These are phyloP conservation scores for Tolypeutes matacus DNA, from an alignment of 2,797 vertebrate species.

Conservation along the genomic window DNA sequence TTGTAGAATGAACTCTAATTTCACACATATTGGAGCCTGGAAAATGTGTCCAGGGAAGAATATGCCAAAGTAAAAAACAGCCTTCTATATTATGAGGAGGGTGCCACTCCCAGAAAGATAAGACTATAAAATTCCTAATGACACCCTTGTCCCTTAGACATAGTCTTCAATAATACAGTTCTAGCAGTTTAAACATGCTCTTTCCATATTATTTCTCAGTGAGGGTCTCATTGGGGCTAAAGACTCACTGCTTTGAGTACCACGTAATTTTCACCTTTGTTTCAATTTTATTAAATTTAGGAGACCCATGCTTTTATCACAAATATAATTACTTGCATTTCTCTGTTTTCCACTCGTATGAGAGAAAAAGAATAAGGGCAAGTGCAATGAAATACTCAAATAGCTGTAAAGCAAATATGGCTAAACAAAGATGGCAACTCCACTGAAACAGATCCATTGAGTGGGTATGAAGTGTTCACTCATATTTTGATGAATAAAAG, in stretches of 20 bases:
- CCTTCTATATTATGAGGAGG: background rate
- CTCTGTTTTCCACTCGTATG: background rate
- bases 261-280: background rate
- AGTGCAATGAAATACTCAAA: background rate
- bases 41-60: background rate
- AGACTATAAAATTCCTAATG: background rate
- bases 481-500: background rate
- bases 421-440: background rate
- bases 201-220: background rate
- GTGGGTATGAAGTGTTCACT: background rate
- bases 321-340: background rate
- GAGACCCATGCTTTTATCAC: background rate
- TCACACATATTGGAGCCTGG: background rate
- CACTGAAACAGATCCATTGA: background rate
- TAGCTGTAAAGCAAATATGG: background rate
- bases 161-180: background rate
- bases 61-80: background rate
- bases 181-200: background rate
- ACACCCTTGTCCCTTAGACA: background rate
- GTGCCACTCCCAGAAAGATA: background rate
- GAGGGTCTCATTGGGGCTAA: background rate
- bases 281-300: conserved; percentile 38
- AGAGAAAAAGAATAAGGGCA: background rate
- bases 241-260: background rate
- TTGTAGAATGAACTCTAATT: background rate